phyloP scores from a whole-genome alignment of 2,113 vertebrate species.

The Protobothrops flavoviridis region DNA sequence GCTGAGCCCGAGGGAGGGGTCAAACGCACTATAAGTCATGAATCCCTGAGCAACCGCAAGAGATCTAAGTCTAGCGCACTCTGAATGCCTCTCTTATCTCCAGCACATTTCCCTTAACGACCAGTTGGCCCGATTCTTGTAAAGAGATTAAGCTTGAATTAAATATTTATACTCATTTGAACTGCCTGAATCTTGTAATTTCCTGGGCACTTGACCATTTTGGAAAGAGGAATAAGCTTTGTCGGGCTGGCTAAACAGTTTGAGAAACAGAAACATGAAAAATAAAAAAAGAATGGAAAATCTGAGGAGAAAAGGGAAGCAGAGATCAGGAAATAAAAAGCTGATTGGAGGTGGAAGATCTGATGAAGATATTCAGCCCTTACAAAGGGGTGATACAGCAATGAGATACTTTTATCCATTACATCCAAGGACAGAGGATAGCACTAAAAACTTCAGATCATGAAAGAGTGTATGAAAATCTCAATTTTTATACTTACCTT shows the following conservation, averaged over 20 bases:
- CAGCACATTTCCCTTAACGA: background rate
- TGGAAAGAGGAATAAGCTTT: background rate
- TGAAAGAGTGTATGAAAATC: background rate
- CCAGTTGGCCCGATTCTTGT: background rate
- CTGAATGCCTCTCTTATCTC: background rate
- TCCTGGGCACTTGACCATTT: background rate
- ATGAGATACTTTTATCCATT: background rate
- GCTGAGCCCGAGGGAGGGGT: background rate
- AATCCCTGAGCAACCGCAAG: background rate
- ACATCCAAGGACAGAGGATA: background rate
- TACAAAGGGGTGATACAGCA: background rate
- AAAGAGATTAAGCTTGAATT: background rate
- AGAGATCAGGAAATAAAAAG: background rate
- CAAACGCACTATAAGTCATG: background rate
- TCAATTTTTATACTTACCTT: conserved; percentile 76
- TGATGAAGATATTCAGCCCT: background rate
- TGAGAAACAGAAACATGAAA: background rate
- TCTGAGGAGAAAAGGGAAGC: background rate
- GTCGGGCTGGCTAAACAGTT: background rate
- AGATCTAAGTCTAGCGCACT: background rate
- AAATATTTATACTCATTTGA: background rate
- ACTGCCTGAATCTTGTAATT: background rate
- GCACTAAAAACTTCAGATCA: background rate
- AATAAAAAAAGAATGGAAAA: background rate
- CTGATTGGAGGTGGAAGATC: background rate